Conservation (phyloP, 2,113 vertebrate species). For the Condylura cristata region DNA sequence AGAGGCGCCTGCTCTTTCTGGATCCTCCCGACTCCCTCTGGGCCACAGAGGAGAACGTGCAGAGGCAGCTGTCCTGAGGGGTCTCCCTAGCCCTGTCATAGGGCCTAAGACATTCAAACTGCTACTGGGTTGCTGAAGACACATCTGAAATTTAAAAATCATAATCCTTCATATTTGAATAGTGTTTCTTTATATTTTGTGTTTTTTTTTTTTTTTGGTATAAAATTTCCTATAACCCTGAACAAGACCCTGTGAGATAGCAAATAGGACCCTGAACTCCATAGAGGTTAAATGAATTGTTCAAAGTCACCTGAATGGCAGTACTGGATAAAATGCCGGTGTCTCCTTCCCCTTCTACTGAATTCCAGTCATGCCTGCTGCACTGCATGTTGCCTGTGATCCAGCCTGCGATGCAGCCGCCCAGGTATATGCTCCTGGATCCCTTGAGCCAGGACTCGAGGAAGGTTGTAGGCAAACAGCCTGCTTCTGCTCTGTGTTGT, state of each 20-base stretch:
- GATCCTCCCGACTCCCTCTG: not conserved
- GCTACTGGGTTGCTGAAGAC: not conserved
- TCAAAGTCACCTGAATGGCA: not conserved
- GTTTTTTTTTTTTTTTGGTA: not conserved
- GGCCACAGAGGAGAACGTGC: not conserved
- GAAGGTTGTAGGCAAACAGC: not conserved
- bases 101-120: not conserved
- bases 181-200: not conserved
- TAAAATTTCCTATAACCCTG: not conserved
- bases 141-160: slow-evolving; percentile 5
- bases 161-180: not conserved
- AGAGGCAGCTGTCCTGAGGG: not conserved
- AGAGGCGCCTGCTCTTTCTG: not conserved
- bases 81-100: accelerated
- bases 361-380: not conserved
- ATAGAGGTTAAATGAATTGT: not conserved
- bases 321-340: accelerated
- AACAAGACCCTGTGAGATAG: not conserved
- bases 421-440: accelerated
- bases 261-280: not conserved
- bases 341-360: not conserved
- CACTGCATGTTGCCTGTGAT: not conserved
- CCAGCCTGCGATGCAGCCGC: not conserved
- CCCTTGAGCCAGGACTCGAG: not conserved
- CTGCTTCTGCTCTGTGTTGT: not conserved